Base-by-base conservation (phyloP, 2,888 invertebrate genomes). In the Elysia crispata region DNA sequence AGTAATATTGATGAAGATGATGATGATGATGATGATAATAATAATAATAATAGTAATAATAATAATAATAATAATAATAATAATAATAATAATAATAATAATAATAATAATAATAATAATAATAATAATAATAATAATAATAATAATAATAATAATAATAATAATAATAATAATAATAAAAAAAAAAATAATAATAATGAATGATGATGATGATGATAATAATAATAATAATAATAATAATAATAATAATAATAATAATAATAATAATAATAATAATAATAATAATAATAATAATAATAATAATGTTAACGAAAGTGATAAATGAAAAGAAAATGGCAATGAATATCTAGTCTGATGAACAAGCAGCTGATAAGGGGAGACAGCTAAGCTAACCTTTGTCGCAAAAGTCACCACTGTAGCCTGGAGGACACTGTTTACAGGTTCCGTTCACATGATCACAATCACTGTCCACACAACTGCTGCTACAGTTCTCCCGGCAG, bases 381-480 rank as follows among this genome's bases (percentile, higher is more conserved):
- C n/a, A n/a, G n/a, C n/a, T n/a, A n/a, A n/a, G 57, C 73, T 13
- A 20, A 78, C 78, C 41, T 31, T 60, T 49, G 18, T 50, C 25
- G 33, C 78, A 78, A 18, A 49, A 50, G 15, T 31, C 18, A 20
- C 78, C 78, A n/a, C n/a, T 13, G 50, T 50, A 60, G 13, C 64
- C 72, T 5, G 62, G 64, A n/a, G n/a, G 13, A 60, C 78, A 78
- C 15, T 73, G 66, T 41, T 62, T 49, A 54, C 78, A 78, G n/a
- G 25, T 11, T n/a, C 78, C 78, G 23, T 72, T 73, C 72, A 78
- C 78, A 73, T 78, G 78, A 33, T 78, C 41, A 72, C 78, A 78
- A 23, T 33, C 60, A 28, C 41, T 23, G 30, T 25, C 50, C 23
- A 23, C 64, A 23, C 78, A 78, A 50, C 31, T 33, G 23, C 50